Percentiles rank a stretch among this genome's conserved stretches.
phyloP scores from a whole-genome alignment of 1,140 invertebrate genomes.

The Cydia pomonella region DNA sequence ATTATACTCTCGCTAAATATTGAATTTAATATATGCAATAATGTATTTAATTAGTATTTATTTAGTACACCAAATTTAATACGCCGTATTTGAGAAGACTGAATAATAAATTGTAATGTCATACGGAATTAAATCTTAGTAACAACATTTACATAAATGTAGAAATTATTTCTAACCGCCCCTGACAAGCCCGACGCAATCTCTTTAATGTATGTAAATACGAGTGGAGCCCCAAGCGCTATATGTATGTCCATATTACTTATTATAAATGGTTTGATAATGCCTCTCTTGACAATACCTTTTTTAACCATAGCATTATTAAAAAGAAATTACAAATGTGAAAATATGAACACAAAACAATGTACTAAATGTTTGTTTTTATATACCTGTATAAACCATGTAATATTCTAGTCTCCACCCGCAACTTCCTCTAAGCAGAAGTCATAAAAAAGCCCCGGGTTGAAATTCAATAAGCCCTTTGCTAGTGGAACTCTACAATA shows the following conservation, averaged over 20 bases:
- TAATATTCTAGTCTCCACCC: no score
- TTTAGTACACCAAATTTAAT: neutral
- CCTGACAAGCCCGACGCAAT: neutral
- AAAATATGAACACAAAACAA: neutral
- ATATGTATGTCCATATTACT: neutral
- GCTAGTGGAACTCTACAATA: no score
- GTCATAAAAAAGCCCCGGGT: no score
- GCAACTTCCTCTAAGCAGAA: no score
- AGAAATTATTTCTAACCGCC: neutral
- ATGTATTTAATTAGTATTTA: no score
- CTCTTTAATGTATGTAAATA: constrained; percentile 11
- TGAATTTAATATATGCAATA: neutral
- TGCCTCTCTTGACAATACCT: neutral
- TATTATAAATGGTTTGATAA: neutral
- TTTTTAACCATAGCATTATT: neutral
- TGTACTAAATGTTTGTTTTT: no score
- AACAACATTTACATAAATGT: neutral
- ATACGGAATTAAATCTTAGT: neutral
- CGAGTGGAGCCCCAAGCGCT: neutral
- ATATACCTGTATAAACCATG: no score
- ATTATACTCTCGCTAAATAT: no score
- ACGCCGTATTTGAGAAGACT: neutral
- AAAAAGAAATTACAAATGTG: neutral
- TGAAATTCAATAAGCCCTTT: no score
- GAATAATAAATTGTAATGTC: neutral